Conservation (phyloP, 1,140 invertebrate genomes). For the Heterodera carotae region DNA sequence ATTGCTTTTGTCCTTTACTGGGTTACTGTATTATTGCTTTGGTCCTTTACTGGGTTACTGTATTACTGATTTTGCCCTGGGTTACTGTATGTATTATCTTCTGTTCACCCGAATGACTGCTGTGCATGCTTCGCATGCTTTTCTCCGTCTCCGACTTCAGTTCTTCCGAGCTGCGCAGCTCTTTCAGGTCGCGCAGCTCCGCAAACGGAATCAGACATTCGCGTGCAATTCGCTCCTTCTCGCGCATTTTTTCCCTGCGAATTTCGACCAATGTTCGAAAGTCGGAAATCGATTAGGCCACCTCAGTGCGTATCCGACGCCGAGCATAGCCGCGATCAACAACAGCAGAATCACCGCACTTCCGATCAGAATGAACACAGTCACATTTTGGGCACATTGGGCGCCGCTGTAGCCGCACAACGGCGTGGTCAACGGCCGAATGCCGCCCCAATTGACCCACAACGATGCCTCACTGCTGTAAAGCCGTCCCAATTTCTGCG, state of each 20-base stretch:
- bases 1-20: too few relatives aligned
- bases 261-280: background rate
- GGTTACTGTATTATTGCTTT: too few relatives aligned
- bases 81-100: conserved; percentile 26
- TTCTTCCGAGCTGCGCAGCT: conserved; percentile 14
- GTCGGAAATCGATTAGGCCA: background rate
- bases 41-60: too few relatives aligned
- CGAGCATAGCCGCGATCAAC: conserved; percentile 19
- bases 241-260: conserved; percentile 41
- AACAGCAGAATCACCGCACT: conserved; percentile 30
- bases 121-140: conserved; percentile 53
- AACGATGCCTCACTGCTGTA: conserved; percentile 38
- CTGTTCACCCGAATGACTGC: conserved; percentile 31
- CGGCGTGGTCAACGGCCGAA: conserved; percentile 39
- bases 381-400: conserved; percentile 36
- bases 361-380: conserved; percentile 37
- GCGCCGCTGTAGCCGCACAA: conserved; percentile 44
- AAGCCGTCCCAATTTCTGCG: background rate
- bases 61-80: too few relatives aligned
- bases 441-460: conserved; percentile 38
- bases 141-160: conserved; percentile 34
- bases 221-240: conserved; percentile 37
- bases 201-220: conserved; percentile 47
- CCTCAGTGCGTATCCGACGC: conserved; percentile 36
- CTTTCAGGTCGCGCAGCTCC: conserved; percentile 23